phyloP scores from a whole-genome alignment of 2,113 vertebrate genomes.

The Megaleporinus macrocephalus region DNA sequence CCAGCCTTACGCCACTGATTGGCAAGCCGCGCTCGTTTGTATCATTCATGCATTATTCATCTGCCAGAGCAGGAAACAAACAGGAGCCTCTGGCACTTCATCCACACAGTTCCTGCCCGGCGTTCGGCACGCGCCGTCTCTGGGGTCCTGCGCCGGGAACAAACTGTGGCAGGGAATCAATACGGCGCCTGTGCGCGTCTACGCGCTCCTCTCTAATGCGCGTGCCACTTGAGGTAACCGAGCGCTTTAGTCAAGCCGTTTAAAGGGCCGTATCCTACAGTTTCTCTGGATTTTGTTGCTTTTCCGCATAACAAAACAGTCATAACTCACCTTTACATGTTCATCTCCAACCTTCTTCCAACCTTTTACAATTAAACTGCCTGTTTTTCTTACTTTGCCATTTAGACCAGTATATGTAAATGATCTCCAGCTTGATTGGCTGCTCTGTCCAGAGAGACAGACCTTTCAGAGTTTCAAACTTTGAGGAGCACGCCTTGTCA shows the following conservation, averaged over 20 bases:
- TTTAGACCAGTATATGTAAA: no score
- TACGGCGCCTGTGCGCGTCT: background rate
- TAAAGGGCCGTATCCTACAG: background rate
- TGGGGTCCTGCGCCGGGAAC: slow-evolving; percentile 13
- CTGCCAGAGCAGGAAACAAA: slow-evolving; percentile 39
- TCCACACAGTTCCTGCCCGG: slow-evolving; percentile 42
- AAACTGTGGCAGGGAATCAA: slow-evolving; percentile 20
- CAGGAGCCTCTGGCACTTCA: slow-evolving; percentile 45
- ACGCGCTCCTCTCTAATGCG: background rate
- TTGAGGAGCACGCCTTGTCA: no score
- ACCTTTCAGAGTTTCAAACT: no score
- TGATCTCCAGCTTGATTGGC: no score
- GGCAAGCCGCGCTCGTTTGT: slow-evolving; percentile 40
- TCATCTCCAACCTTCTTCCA: no score
- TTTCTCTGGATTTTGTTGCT: background rate
- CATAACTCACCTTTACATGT: no score
- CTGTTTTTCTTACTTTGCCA: no score
- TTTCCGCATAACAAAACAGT: no score
- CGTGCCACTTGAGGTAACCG: background rate
- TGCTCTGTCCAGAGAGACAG: no score
- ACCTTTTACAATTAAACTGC: no score
- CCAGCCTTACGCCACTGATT: slow-evolving; percentile 29
- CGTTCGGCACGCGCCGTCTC: slow-evolving; percentile 24
- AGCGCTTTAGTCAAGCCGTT: background rate
- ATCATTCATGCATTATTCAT: slow-evolving; percentile 55